Evolutionary conservation across 2,888 invertebrate species (phyloP).

Genomic region (Sisyra nigra): DNA sequence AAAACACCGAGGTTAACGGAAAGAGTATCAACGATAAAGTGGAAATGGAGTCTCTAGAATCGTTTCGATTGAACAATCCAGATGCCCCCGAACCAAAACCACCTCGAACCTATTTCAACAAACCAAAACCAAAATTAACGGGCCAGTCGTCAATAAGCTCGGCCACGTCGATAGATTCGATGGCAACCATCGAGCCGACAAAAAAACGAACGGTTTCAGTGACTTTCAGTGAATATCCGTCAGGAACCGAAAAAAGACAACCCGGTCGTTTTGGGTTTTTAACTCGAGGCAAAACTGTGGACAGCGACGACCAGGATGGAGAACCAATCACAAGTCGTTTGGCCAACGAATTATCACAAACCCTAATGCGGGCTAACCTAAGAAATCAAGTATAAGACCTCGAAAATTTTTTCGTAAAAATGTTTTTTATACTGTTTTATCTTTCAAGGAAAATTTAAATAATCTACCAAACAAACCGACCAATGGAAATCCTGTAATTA

Average conservation of each 20-base stretch:
- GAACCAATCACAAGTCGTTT: constrained; percentile 45
- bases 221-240: constrained; percentile 52
- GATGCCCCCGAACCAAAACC: constrained; percentile 43
- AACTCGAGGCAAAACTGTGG: constrained; percentile 27
- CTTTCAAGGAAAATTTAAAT: neutral
- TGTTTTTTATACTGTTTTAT: neutral
- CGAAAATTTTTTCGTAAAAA: neutral
- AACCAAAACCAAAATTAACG: constrained; percentile 20
- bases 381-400: constrained; percentile 24
- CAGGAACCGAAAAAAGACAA: constrained; percentile 37
- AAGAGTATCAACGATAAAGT: constrained; percentile 33
- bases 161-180: constrained; percentile 13
- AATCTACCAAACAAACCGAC: neutral
- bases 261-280: constrained; percentile 61
- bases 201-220: constrained; percentile 49
- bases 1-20: constrained; percentile 12
- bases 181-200: constrained; percentile 27
- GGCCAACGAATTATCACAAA: constrained; percentile 57
- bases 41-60: constrained; percentile 61
- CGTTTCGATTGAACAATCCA: constrained; percentile 52
- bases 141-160: constrained; percentile 17
- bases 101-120: constrained; percentile 51
- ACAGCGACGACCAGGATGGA: constrained; percentile 19
- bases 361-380: constrained; percentile 60
- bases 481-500: neutral